Base-by-base conservation (phyloP, 2,888 invertebrate species). In the Ochropleura leucogaster region DNA sequence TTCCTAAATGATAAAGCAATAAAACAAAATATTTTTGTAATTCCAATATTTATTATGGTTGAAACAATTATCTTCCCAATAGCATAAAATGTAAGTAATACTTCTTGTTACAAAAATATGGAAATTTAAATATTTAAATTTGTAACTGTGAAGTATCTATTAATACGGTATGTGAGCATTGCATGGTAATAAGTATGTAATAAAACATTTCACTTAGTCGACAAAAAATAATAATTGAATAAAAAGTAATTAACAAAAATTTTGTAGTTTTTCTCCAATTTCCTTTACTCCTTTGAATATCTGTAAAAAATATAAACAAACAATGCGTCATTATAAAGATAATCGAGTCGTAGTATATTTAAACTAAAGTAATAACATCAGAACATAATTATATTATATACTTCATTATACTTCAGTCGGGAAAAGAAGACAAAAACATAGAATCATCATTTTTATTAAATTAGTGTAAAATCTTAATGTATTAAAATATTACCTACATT, bases 351-450 rank as follows among this genome's bases (percentile, higher is more conserved):
- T 20, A 60, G n/a, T 51, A n/a, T 42, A 14, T 46, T 5, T 30
- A 67, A 30, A 0, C 0, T 46, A 20, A n/a, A 40, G 0, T 57
- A 30, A 44, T 57, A 66, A 44, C 10, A 63, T 85, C 85, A 85
- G 85, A 69, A 72, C 10, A 57, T 68, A 30, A 74, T 65, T 10
- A 16, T 67, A 30, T 30, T 30, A 2, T 84, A 83, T 92, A 86
- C 92, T 85, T 92, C 94, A 94, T 85, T 93, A 94, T 95, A 83
- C 85, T 85, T 96, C 95, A 93, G 96, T 94, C 95, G 95, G 95
- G 95, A 96, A 95, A 96, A 96, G 95, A 95, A 95, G 96, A 95
- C 95, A 94, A 94, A 92, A 91, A 78, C 86, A 72, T 77, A 0
- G 74, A 91, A 88, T 93, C 93, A 93, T 93, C 93, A 93, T 90